Evolutionary conservation across 2,888 invertebrate genomes (phyloP).

Genomic region (Heteromurus nitidus): DNA sequence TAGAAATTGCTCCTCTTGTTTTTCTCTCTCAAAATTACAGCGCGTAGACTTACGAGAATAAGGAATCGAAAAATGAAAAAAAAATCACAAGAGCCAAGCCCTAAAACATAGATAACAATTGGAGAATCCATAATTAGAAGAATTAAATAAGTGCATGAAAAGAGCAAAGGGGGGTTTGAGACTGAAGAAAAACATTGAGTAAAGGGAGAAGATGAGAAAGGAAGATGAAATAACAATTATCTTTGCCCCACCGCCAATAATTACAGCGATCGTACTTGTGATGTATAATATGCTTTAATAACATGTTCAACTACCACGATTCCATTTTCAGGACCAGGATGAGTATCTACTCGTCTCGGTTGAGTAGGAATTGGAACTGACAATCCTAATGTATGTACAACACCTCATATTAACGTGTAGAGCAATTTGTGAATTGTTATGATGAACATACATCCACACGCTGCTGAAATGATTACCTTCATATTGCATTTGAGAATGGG

Average conservation of each 20-base stretch:
- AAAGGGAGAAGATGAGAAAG: neutral
- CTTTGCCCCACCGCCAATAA: slow-evolving; percentile 54
- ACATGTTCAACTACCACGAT: slow-evolving; percentile 46
- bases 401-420: slow-evolving; percentile 2
- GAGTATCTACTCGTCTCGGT: neutral
- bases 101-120: slow-evolving; percentile 46
- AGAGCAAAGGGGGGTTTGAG: neutral
- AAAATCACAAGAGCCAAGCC: slow-evolving; percentile 35
- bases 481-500: no score
- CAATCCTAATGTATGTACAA: slow-evolving; percentile 28
- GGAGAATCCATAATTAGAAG: slow-evolving; percentile 53
- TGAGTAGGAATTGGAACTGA: slow-evolving; percentile 20
- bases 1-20: neutral
- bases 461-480: no score
- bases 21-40: slow-evolving; percentile 7
- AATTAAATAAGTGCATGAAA: slow-evolving; percentile 44
- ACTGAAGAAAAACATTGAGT: neutral
- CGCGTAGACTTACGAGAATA: neutral
- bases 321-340: slow-evolving; percentile 57
- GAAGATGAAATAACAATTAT: slow-evolving; percentile 57
- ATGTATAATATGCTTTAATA: slow-evolving; percentile 42
- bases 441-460: no score
- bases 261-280: slow-evolving; percentile 23
- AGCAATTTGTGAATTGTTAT: slow-evolving; percentile 5
- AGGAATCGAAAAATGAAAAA: neutral